Evolutionary conservation across 2,113 vertebrate species (phyloP).

Genomic region (Hoplias malabaricus): DNA sequence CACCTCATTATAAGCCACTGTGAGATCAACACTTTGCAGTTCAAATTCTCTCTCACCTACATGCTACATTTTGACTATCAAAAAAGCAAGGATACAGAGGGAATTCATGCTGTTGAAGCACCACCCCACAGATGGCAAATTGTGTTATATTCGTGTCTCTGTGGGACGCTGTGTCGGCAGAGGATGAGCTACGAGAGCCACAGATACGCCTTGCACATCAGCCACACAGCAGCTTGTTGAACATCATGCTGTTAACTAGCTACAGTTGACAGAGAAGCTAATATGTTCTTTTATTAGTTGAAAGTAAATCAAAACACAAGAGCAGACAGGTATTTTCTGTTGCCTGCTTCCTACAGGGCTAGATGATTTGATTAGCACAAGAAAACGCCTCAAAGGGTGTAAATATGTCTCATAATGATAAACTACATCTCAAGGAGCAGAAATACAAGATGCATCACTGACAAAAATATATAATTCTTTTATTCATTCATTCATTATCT

Average conservation of each 20-base stretch:
- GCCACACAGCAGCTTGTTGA: background rate
- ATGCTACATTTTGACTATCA: no score
- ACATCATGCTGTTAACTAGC: background rate
- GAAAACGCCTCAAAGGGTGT: background rate
- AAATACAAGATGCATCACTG: background rate
- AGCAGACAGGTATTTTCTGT: background rate
- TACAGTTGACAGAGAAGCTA: background rate
- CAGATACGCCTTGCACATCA: background rate
- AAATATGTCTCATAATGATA: no score
- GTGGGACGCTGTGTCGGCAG: background rate
- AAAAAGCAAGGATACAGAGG: background rate
- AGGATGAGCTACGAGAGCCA: background rate
- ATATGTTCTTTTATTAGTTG: background rate
- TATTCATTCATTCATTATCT: no score
- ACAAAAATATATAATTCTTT: conserved; percentile 4
- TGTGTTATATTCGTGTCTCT: background rate
- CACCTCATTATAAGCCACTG: background rate
- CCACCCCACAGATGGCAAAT: background rate
- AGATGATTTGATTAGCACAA: background rate
- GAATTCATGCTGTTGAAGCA: background rate
- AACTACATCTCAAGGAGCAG: background rate
- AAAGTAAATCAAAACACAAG: background rate
- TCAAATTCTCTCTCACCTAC: background rate
- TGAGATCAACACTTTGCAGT: background rate
- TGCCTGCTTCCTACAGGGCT: background rate